A percentile compares a stretch with the other conserved stretches of the same genome.
phyloP scores from a whole-genome alignment of 2,888 invertebrate genomes.

The Drosophila nigricruria region DNA sequence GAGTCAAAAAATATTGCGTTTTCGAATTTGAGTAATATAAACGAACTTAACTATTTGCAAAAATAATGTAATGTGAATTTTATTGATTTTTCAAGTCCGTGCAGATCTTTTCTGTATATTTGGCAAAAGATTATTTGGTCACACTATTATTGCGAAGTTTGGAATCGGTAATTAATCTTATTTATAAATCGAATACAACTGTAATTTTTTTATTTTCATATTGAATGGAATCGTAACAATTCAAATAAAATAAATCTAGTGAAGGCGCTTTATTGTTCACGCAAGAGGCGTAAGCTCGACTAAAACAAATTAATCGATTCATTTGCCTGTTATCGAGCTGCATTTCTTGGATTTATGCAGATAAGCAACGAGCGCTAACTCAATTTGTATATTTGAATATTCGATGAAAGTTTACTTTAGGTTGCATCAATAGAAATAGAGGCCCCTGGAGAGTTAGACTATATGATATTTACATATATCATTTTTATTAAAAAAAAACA shows the following conservation, averaged over 20 bases:
- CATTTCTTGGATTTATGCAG: not conserved
- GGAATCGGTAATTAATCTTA: not conserved
- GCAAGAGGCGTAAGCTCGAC: not conserved
- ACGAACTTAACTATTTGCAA: slow-evolving; percentile 26
- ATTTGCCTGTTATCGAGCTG: not conserved
- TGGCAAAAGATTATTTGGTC: slow-evolving; percentile 20
- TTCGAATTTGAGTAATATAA: slow-evolving; percentile 13
- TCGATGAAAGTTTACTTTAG: too few relatives aligned
- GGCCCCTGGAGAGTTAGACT: too few relatives aligned
- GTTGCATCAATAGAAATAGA: too few relatives aligned
- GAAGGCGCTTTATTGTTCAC: too few relatives aligned
- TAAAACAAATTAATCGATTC: not conserved
- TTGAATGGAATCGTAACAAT: too few relatives aligned
- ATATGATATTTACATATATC: too few relatives aligned
- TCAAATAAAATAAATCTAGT: too few relatives aligned
- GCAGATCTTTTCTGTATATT: slow-evolving; percentile 6
- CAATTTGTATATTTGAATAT: too few relatives aligned
- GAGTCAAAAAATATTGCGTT: not conserved
- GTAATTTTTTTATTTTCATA: not conserved
- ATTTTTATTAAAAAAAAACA: too few relatives aligned
- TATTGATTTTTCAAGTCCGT: slow-evolving; percentile 55
- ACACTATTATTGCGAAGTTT: slow-evolving; percentile 23
- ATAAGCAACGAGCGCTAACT: not conserved
- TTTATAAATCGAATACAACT: not conserved
- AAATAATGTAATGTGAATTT: slow-evolving; percentile 29